Conservation (phyloP, 2,113 vertebrate genomes). For the Struthidea cinerea region DNA sequence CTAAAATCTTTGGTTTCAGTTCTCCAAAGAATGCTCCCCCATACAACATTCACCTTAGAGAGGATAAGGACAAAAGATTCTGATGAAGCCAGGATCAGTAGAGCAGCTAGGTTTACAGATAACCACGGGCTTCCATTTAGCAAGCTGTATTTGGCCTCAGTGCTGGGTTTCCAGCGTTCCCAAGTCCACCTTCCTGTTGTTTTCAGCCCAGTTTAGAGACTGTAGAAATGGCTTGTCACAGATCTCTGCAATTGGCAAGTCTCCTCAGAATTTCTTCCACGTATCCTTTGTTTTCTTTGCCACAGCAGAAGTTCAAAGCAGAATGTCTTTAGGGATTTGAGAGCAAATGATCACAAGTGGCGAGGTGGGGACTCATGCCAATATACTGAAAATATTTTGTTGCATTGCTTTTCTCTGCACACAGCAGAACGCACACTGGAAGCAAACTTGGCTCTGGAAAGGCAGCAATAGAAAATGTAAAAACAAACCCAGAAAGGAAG, state of each 20-base stretch:
- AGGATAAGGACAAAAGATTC: neutral
- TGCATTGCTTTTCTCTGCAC: slow-evolving; percentile 20
- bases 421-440: slow-evolving; percentile 16
- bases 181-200: slow-evolving; percentile 14
- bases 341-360: slow-evolving; percentile 27
- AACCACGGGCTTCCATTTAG: neutral
- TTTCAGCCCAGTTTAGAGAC: neutral
- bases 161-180: neutral
- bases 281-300: neutral
- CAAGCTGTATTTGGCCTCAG: neutral
- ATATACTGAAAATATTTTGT: slow-evolving; percentile 37
- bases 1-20: neutral
- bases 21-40: neutral
- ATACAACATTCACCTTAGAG: neutral
- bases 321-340: slow-evolving; percentile 24
- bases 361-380: neutral
- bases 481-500: slow-evolving; percentile 56
- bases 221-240: neutral
- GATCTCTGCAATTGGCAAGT: neutral
- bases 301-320: slow-evolving; percentile 34
- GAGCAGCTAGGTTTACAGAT: neutral
- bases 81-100: neutral
- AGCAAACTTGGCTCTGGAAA: slow-evolving; percentile 39
- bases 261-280: neutral
- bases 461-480: slow-evolving; percentile 45